phyloP scores from a whole-genome alignment of 2,797 vertebrate genomes.

The Rhabdophis nuchalis region DNA sequence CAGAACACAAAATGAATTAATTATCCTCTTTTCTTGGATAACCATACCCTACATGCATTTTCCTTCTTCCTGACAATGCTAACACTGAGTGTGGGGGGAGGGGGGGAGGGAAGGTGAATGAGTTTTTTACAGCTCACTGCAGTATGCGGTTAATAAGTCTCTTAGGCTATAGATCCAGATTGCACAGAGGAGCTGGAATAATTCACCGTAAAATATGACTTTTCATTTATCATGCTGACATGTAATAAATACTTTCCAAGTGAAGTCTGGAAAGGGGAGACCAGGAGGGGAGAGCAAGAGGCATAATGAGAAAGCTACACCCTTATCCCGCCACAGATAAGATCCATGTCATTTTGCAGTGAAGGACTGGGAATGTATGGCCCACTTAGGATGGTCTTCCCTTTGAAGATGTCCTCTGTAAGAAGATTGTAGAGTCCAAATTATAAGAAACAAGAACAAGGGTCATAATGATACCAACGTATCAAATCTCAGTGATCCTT shows the following conservation, averaged over 20 bases:
- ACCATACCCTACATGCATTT: neutral
- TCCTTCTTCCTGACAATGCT: slow-evolving; percentile 38
- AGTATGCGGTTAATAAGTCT: slow-evolving; percentile 75
- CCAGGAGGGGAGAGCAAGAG: neutral
- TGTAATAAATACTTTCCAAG: slow-evolving; percentile 70
- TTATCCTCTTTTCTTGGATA: neutral
- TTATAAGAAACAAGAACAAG: neutral
- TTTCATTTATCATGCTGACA: slow-evolving; percentile 73
- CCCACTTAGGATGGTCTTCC: neutral
- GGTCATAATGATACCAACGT: neutral
- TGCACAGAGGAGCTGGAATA: slow-evolving; percentile 63
- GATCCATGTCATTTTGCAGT: neutral
- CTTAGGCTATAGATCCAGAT: slow-evolving; percentile 68
- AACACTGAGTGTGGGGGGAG: neutral
- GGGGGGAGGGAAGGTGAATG: slow-evolving; percentile 47
- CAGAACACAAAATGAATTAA: neutral
- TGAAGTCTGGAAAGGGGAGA: slow-evolving; percentile 46
- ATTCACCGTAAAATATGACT: slow-evolving; percentile 74
- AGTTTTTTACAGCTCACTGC: slow-evolving; percentile 71
- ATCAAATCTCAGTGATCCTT: neutral
- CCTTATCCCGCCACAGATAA: neutral
- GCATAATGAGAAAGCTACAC: neutral
- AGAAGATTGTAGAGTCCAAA: neutral
- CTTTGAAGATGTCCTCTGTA: neutral
- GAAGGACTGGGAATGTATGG: neutral